These are phyloP conservation scores for Xanthia togata DNA, from an alignment of 2,888 invertebrate species.

Conservation along the genomic window DNA sequence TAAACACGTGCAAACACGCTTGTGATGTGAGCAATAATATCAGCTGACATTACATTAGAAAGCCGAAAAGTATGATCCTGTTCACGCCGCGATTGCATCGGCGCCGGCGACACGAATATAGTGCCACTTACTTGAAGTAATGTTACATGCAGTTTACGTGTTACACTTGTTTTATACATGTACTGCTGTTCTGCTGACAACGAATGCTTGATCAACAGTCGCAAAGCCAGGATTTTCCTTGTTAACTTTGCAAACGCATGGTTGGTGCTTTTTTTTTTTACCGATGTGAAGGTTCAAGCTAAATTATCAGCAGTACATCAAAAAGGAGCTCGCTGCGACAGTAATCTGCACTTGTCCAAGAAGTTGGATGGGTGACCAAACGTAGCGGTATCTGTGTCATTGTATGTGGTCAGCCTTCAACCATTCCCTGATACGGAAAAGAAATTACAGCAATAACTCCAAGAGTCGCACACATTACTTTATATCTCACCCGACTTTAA, in stretches of 20 bases:
- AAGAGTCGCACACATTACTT: conserved; percentile 21
- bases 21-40: conserved; percentile 2
- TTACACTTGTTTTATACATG: background rate
- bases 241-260: background rate
- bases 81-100: conserved; percentile 28
- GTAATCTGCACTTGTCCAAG: conserved; percentile 9
- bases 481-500: conserved; percentile 6
- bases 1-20: background rate
- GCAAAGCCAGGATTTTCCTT: background rate
- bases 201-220: background rate
- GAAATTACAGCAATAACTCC: conserved; percentile 36
- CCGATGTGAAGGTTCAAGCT: too few species aligned
- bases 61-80: conserved; percentile 45
- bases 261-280: background rate
- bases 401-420: conserved; percentile 4
- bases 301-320: background rate
- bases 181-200: background rate
- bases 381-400: conserved; percentile 5
- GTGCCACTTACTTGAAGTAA: conserved; percentile 13
- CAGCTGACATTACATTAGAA: conserved; percentile 33
- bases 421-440: conserved; percentile 27
- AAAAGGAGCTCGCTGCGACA: background rate
- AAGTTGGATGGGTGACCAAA: conserved; percentile 7
- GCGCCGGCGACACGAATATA: conserved; percentile 22
- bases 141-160: conserved; percentile 19